These are phyloP conservation scores for Sussaba pulchella DNA, from an alignment of 2,888 invertebrate genomes.

Conservation along the genomic window DNA sequence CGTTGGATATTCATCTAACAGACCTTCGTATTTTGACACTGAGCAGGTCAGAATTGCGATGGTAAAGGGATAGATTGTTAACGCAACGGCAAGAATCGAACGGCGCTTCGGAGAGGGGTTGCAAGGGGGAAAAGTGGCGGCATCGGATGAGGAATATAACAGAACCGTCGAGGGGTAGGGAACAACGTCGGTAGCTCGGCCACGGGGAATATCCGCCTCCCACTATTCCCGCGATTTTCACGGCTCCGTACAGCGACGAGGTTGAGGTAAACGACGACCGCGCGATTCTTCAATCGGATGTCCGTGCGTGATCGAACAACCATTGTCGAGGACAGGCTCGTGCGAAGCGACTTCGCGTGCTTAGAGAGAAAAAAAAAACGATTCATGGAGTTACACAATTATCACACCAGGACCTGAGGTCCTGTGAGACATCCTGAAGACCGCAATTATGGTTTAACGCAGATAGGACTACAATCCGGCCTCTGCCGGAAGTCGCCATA, in stretches of 20 bases:
- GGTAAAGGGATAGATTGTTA: too few relatives aligned
- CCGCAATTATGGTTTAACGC: too few relatives aligned
- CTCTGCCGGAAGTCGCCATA: too few relatives aligned
- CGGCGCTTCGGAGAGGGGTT: neutral
- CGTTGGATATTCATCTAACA: too few relatives aligned
- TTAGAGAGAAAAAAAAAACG: too few relatives aligned
- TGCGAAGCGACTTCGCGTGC: neutral
- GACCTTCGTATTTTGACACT: too few relatives aligned
- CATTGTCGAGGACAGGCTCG: neutral
- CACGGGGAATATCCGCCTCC: constrained; percentile 23
- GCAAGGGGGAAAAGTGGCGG: neutral
- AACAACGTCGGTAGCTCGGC: too few relatives aligned
- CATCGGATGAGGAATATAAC: constrained; percentile 21
- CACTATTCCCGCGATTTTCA: constrained; percentile 51
- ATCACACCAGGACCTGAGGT: too few relatives aligned
- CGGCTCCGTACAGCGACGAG: neutral
- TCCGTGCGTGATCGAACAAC: constrained; percentile 10
- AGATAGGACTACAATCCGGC: too few relatives aligned
- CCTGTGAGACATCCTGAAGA: too few relatives aligned
- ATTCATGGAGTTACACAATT: too few relatives aligned
- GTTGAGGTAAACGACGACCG: constrained; percentile 1
- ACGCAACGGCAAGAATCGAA: constrained; percentile 7
- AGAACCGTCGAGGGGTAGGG: neutral
- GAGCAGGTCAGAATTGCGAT: too few relatives aligned
- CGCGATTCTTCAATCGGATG: constrained; percentile 19